A percentile compares a stretch with the other conserved stretches of the same genome.
Conservation (phyloP, 2,113 vertebrate genomes). For the Seriola quinqueradiata region DNA sequence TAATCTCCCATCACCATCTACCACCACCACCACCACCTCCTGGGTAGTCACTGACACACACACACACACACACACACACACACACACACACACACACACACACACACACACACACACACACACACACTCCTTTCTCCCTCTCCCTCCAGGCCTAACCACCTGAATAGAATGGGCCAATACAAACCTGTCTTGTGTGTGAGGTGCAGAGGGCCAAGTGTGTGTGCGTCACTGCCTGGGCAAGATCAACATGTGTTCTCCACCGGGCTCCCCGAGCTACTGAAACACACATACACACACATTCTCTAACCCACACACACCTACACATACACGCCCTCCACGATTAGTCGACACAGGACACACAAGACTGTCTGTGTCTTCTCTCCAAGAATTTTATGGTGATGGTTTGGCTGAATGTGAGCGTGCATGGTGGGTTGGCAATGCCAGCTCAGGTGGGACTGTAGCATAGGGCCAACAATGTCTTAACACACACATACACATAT, state of each 20-base stretch:
- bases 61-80: slow-evolving; percentile 60
- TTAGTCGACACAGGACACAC: slow-evolving; percentile 71
- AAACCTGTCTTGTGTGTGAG: slow-evolving; percentile 84
- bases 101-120: slow-evolving; percentile 53
- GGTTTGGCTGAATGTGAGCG: slow-evolving; percentile 76
- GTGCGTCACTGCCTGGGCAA: slow-evolving; percentile 84
- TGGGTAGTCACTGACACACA: slow-evolving; percentile 68
- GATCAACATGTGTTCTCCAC: slow-evolving; percentile 76
- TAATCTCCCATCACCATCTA: slow-evolving; percentile 86
- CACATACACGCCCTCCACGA: slow-evolving; percentile 56
- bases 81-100: slow-evolving; percentile 62
- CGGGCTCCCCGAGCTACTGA: slow-evolving; percentile 69
- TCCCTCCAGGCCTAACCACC: slow-evolving; percentile 77
- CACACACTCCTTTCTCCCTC: slow-evolving; percentile 45
- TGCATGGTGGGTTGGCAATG: slow-evolving; percentile 63
- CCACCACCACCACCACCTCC: slow-evolving; percentile 77
- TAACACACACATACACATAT: slow-evolving; percentile 36
- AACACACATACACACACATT: slow-evolving; percentile 45
- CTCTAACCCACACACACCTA: slow-evolving; percentile 55
- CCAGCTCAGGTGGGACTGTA: slow-evolving; percentile 71
- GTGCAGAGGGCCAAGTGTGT: slow-evolving; percentile 80
- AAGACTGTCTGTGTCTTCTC: slow-evolving; percentile 74
- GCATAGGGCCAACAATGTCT: slow-evolving; percentile 50
- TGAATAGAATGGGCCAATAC: slow-evolving; percentile 83
- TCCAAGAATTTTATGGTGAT: slow-evolving; percentile 78